Conservation (phyloP, 2,888 invertebrate species). For the Platyscelio sp. region DNA sequence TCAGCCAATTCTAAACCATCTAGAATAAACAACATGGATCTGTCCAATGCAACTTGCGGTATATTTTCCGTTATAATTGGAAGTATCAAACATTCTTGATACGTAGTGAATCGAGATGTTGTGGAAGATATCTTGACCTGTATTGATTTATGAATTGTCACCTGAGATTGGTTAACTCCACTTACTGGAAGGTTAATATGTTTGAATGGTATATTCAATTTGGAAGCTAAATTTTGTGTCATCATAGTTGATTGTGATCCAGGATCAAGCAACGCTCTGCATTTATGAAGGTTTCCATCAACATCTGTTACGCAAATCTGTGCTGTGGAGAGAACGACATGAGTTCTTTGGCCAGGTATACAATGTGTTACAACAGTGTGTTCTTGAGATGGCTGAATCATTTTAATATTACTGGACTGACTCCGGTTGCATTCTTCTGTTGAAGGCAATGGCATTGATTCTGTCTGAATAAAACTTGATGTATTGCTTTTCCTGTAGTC, state of each 20-base stretch:
- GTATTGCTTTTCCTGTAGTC: not conserved
- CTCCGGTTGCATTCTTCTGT: too few relatives aligned
- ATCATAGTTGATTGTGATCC: conserved; percentile 11
- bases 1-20: conserved; percentile 13
- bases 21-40: not conserved
- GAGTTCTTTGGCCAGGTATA: not conserved
- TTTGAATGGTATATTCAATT: conserved; percentile 1
- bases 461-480: too few relatives aligned
- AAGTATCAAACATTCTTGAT: not conserved
- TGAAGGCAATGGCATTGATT: too few relatives aligned
- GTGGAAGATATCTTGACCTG: not conserved
- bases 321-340: conserved; percentile 3
- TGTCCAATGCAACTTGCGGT: conserved; percentile 8
- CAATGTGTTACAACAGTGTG: not conserved
- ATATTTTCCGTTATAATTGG: not conserved
- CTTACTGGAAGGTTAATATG: not conserved
- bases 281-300: conserved; percentile 6
- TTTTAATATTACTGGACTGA: not conserved
- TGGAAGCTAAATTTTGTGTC: conserved; percentile 1
- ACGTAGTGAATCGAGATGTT: not conserved
- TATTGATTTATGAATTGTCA: not conserved
- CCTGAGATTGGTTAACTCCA: not conserved
- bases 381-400: not conserved
- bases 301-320: not conserved
- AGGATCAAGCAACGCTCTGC: not conserved